These are phyloP conservation scores for Arge pagana DNA, from an alignment of 2,888 invertebrate species.

Conservation along the genomic window DNA sequence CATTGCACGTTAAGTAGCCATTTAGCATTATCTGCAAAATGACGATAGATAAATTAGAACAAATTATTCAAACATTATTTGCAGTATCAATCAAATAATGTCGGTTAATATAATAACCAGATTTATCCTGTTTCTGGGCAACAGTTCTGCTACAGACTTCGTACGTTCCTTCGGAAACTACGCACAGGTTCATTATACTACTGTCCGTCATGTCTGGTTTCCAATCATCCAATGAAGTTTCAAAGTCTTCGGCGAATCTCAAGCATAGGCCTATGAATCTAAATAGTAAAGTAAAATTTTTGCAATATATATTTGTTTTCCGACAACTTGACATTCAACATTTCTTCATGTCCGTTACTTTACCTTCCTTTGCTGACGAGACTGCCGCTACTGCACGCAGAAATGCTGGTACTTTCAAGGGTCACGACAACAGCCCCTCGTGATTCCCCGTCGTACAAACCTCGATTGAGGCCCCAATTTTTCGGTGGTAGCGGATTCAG, in stretches of 20 bases:
- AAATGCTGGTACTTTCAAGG: slow-evolving; percentile 93
- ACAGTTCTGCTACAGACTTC: slow-evolving; percentile 95
- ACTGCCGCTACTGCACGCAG: slow-evolving; percentile 94
- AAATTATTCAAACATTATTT: slow-evolving; percentile 14
- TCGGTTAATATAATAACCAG: slow-evolving; percentile 64
- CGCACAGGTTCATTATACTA: slow-evolving; percentile 86
- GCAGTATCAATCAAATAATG: slow-evolving; percentile 6
- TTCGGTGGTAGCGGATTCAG: slow-evolving; percentile 78
- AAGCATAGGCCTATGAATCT: slow-evolving; percentile 89
- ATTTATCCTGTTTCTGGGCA: slow-evolving; percentile 76
- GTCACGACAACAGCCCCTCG: slow-evolving; percentile 94
- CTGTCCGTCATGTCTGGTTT: slow-evolving; percentile 84
- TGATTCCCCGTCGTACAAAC: slow-evolving; percentile 75
- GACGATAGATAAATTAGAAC: slow-evolving; percentile 5
- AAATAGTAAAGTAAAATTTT: no score
- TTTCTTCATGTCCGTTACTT: neutral
- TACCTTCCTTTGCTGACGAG: slow-evolving; percentile 84
- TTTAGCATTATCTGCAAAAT: slow-evolving; percentile 82
- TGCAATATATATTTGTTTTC: neutral
- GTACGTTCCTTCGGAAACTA: slow-evolving; percentile 98
- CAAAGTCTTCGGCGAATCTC: slow-evolving; percentile 96
- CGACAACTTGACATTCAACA: neutral
- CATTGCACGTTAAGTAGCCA: slow-evolving; percentile 98
- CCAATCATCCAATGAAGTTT: slow-evolving; percentile 96
- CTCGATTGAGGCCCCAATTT: slow-evolving; percentile 68